Evolutionary conservation across 1,140 invertebrate genomes (phyloP), one percentile per base, ranked within the genome.

Genomic region (Drosophila kanapiae): DNA sequence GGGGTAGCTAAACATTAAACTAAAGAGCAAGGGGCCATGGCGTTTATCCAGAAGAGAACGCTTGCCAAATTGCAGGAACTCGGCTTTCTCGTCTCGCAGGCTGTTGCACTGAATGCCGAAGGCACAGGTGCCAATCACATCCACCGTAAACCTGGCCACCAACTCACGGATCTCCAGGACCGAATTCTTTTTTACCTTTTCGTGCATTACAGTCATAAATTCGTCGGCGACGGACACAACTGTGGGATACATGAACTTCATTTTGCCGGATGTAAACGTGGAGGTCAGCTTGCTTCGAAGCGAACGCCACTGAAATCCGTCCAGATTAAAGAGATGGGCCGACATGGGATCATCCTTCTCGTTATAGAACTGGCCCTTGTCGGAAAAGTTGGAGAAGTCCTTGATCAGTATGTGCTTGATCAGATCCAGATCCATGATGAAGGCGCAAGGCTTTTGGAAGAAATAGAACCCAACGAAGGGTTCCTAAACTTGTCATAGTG

Each of bases 61-160:
- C 81, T 29, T 43, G n/a, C 72, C 72, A 13, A 51, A 51, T 7
- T 47, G 4, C 0, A 76, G 54, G 29, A 95, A 95, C 75, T 94
- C 93, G 0, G 94, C 93, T 6, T 94, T 90, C 0, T 93, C 90
- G 74, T 94, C 93, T 3, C 80, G 69, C 4, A 91, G 33, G 56
- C 94, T 93, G 59, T 95, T 94, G 70, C 94, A 94, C 43, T 95
- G 93, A 3, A 96, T 93, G 1, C 95, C 95, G 80, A 95, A 95
- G 3, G 94, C 95, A 33, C 95, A 94, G 29, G 93, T 94, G 0
- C 94, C 95, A 13, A 96, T 95, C 0, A 92, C 82, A 70, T 93
- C 92, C 0, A 87, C 86, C 1, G 92, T 92, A n/a, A 86, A 93
- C 23, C 91, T 53, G 4, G 79, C 81, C 47, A 86, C 35, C 27